These are phyloP conservation scores for Tetrao urogallus DNA, from an alignment of 2,113 vertebrate species.

Conservation along the genomic window DNA sequence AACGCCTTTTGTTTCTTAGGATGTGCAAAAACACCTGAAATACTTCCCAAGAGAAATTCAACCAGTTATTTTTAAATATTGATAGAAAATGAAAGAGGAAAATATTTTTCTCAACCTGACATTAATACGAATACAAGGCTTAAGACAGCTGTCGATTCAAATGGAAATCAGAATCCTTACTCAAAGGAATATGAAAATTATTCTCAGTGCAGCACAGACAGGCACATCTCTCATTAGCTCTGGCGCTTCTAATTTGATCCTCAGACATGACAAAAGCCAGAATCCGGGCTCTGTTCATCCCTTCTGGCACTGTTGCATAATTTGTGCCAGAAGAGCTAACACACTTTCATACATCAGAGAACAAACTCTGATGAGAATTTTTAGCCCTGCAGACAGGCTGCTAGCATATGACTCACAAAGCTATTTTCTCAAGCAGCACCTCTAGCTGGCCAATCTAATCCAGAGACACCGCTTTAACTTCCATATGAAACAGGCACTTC, in stretches of 20 bases:
- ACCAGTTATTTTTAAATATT: not conserved
- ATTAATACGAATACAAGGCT: not conserved
- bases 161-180: not conserved
- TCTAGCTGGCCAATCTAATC: not conserved
- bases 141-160: not conserved
- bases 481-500: not conserved
- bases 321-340: constrained; percentile 28
- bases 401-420: constrained; percentile 40
- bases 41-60: not conserved
- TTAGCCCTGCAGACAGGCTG: constrained; percentile 22
- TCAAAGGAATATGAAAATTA: not conserved
- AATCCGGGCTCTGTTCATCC: not conserved
- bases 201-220: not conserved
- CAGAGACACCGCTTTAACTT: not conserved
- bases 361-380: constrained; percentile 40
- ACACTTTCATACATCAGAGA: not conserved
- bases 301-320: not conserved
- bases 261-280: not conserved
- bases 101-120: not conserved
- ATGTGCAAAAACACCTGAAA: not conserved
- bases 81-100: not conserved
- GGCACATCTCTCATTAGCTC: not conserved
- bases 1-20: not conserved
- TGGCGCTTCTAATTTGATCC: not conserved
- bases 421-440: constrained; percentile 30